These are phyloP conservation scores for Sebastes umbrosus DNA, from an alignment of 2,797 vertebrate genomes.

Conservation along the genomic window DNA sequence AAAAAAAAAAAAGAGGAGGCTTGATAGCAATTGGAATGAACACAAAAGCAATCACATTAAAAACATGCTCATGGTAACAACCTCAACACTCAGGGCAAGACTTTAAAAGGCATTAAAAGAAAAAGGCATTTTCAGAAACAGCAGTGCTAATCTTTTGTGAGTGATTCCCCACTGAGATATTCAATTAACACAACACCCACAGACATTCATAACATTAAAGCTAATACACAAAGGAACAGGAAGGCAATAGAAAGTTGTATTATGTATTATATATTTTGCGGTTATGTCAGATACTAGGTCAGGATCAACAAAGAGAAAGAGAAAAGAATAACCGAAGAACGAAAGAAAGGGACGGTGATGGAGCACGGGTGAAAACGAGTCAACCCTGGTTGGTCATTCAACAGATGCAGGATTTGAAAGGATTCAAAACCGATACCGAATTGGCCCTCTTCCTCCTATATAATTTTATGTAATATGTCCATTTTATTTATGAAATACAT, in stretches of 20 bases:
- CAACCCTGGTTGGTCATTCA: too few species aligned
- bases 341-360: too few species aligned
- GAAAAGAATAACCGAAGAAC: too few species aligned
- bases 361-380: too few species aligned
- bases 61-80: background rate
- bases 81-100: background rate
- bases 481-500: too few species aligned
- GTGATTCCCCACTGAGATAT: background rate
- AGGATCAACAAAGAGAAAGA: too few species aligned
- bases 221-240: background rate
- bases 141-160: background rate
- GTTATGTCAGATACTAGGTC: background rate
- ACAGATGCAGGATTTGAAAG: too few species aligned
- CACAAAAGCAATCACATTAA: background rate
- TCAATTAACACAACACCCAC: background rate
- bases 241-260: background rate
- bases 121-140: background rate
- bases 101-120: background rate
- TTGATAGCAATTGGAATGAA: background rate
- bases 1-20: background rate
- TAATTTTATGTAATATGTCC: too few species aligned
- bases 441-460: too few species aligned
- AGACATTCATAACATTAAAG: background rate
- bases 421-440: too few species aligned
- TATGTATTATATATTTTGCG: background rate